Evolutionary conservation across 2,797 vertebrate species (phyloP).

Genomic region (Myoxocephalus aenaeus): DNA sequence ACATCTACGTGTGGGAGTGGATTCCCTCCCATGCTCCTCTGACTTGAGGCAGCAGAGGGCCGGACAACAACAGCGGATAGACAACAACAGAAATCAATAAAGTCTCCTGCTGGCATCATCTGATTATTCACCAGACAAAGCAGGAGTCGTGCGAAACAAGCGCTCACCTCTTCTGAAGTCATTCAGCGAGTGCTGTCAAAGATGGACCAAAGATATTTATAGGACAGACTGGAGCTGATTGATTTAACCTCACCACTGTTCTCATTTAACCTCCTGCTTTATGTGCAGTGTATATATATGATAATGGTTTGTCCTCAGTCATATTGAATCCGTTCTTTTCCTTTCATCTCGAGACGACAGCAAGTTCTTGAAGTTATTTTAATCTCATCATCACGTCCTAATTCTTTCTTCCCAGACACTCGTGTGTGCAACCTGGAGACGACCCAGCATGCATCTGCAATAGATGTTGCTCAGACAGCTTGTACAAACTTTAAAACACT

Average conservation of each 20-base stretch:
- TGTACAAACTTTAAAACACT: not conserved
- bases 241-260: constrained; percentile 21
- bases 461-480: not conserved
- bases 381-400: constrained; percentile 15
- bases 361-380: constrained; percentile 26
- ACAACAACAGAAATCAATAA: constrained; percentile 65
- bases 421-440: constrained; percentile 2
- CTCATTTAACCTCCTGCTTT: constrained; percentile 29
- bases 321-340: not conserved
- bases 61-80: constrained; percentile 49
- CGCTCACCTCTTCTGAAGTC: constrained; percentile 29
- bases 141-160: constrained; percentile 33
- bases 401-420: constrained; percentile 6
- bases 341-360: constrained; percentile 3
- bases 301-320: not conserved
- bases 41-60: constrained; percentile 44
- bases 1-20: constrained; percentile 17
- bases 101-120: constrained; percentile 51
- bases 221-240: constrained; percentile 12
- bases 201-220: constrained; percentile 17
- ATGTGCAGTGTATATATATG: constrained; percentile 7
- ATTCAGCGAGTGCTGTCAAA: not conserved
- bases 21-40: constrained; percentile 10
- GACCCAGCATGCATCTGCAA: constrained; percentile 3
- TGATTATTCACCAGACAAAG: constrained; percentile 69